Base-by-base conservation (phyloP, 2,113 vertebrate species). In the Sakesphorus luctuosus region DNA sequence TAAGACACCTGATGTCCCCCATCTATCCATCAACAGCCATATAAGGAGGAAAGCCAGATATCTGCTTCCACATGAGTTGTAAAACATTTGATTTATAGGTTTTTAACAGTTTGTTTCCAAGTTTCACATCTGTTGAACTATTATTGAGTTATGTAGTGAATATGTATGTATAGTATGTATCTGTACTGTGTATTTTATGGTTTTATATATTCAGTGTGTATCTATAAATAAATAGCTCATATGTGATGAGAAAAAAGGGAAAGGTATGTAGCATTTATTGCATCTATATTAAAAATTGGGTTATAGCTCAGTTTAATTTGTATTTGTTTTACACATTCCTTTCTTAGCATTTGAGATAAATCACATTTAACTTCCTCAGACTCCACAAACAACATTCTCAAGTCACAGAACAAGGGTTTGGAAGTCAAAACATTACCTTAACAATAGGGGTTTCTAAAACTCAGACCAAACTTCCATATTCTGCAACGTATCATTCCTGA, bases 241-340 rank as follows among this genome's bases (percentile, higher is more conserved):
- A 9, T 67, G 7, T 46, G 12, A 61, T 33, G 6, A 76, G 23
- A 75, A 78, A 61, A 65, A 18, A 29, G 10, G 31, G 13, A 36
- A 26, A 18, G 3, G 12, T 76, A 8, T 68, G 19, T 26, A 59
- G 11, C 7, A 65, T 31, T 61, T 35, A 12, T 50, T 81, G 8
- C 0, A 0, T 40, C 40, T 46, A 44, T 36, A 19, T 7, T 68
- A n/a, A n/a, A 36, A 18, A 55, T 16, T 47, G 13, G 5, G 5
- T 52, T 73, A 50, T 24, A 50, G 7, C 3, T 40, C 14, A 31
- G 16, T 75, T 85, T 38, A 31, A 76, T 75, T 79, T 49, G 3
- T 49, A n/a, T 84, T 59, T 65, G 8, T 68, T 73, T 73, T 40
- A 15, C 7, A 26, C 17, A 53, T 63, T 76, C 24, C 13, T 81